A percentile compares a stretch with the other conserved stretches of the same genome.
Evolutionary conservation across 35 echinoderm and acorn worm species (phyloP).

Genomic region (Lytechinus pictus): DNA sequence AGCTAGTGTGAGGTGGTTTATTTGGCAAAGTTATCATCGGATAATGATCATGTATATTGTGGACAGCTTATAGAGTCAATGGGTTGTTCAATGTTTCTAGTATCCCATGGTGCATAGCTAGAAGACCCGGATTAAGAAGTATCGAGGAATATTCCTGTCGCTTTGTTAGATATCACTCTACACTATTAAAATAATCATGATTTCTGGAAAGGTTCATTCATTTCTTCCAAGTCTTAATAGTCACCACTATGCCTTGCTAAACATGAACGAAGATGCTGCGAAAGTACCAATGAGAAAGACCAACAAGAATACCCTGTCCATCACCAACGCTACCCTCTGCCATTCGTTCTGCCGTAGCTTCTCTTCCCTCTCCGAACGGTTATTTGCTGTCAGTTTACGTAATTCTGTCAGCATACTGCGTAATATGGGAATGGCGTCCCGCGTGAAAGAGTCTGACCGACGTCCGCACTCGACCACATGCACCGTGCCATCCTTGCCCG

Average conservation of each 20-base stretch:
- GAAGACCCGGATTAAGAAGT: background rate
- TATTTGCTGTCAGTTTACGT: slow-evolving; percentile 66
- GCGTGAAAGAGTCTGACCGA: slow-evolving; percentile 14
- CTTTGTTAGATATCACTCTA: background rate
- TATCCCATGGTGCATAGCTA: background rate
- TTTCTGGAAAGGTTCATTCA: background rate
- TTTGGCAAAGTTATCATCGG: no score
- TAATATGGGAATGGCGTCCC: slow-evolving; percentile 54
- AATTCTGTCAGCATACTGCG: slow-evolving; percentile 72
- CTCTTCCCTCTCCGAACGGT: slow-evolving; percentile 60
- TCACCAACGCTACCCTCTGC: slow-evolving; percentile 80
- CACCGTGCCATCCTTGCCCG: slow-evolving; percentile 18
- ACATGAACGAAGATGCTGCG: slow-evolving; percentile 71
- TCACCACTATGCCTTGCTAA: slow-evolving; percentile 36
- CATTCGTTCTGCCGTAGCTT: slow-evolving; percentile 79
- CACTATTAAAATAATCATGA: background rate
- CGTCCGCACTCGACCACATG: background rate
- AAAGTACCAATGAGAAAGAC: slow-evolving; percentile 72
- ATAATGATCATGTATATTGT: no score
- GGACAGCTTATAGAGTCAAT: no score
- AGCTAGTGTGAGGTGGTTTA: no score
- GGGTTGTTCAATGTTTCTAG: no score
- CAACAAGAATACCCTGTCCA: slow-evolving; percentile 83
- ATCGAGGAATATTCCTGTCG: background rate
- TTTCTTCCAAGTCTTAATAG: background rate